Evolutionary conservation across 1,140 invertebrate species (phyloP).

Genomic region (Gerris buenoi): DNA sequence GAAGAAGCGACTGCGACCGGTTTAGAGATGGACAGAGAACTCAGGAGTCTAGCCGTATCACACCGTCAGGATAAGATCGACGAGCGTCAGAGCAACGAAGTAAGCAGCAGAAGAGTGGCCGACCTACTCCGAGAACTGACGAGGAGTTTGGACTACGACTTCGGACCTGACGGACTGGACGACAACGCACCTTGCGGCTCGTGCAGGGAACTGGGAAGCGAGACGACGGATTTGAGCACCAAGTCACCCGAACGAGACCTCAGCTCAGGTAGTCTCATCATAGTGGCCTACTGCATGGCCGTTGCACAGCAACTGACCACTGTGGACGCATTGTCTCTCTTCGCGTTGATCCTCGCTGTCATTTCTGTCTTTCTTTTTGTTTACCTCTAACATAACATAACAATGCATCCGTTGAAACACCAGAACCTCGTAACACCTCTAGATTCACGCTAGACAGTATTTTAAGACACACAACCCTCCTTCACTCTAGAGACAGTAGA

Average conservation of each 20-base stretch:
- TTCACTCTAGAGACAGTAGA: too few relatives aligned
- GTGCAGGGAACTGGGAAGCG: conserved; percentile 7
- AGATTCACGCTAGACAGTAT: too few relatives aligned
- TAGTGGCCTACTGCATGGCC: conserved; percentile 47
- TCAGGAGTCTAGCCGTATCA: conserved; percentile 12
- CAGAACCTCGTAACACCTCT: too few relatives aligned
- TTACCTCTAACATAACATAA: conserved; percentile 6
- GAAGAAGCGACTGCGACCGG: conserved; percentile 14
- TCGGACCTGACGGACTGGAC: conserved; percentile 6
- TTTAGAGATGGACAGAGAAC: conserved; percentile 21
- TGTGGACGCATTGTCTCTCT: conserved; percentile 46
- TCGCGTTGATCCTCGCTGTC: conserved; percentile 49
- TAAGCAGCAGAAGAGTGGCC: conserved; percentile 16
- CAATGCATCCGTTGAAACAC: too few relatives aligned
- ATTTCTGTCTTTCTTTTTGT: conserved; percentile 39
- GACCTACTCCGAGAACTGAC: conserved; percentile 19
- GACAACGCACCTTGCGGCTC: neutral
- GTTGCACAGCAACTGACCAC: conserved; percentile 43
- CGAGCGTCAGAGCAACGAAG: neutral
- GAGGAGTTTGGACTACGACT: conserved; percentile 18
- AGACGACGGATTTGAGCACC: conserved; percentile 13
- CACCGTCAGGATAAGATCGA: neutral
- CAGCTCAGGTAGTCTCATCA: conserved; percentile 35
- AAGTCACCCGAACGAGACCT: conserved; percentile 39
- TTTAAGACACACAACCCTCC: too few relatives aligned